Base-by-base conservation (phyloP, 2,888 invertebrate species). In the Campopleginae sp. region DNA sequence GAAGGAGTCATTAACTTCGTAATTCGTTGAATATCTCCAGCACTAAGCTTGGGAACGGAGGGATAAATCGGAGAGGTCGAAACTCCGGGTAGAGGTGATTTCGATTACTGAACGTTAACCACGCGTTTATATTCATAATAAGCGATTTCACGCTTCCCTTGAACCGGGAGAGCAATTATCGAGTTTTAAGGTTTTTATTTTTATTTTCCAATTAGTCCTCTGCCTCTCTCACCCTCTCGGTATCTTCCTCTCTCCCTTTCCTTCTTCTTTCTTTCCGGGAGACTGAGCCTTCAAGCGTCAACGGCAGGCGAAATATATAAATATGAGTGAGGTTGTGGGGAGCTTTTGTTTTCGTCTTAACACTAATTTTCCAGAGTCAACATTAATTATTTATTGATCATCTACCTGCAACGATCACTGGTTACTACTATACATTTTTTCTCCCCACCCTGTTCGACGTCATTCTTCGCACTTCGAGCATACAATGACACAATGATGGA, bases 101-200 rank as follows among this genome's bases (percentile, higher is more conserved):
- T 65, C 48, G 65, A 76, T 65, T 48, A 76, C 51, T 19, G 76
- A 48, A 54, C 19, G 23, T 68, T 58, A 27, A 10, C 48, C 31
- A 61, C 66, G 38, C 63, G 46, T 70, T 58, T 79, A 79, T 27
- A 58, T 70, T 79, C 58, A 46, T 44, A 79, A 71, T 71, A 51
- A 66, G 46, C 72, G 80, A 66, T 72, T 80, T 68, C 19, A 68
- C 31, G 58, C 66, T 68, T 58, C 72, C 27, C 31, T 14, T 51
- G 74, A 48, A 38, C 66, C 44, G 58, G 14, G 44, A 66, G 74
- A 74, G 74, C 80, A 74, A 68, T 80, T 80, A 80, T 80, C 74
- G 80, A 58, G 14, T 66, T 80, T 74, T 54, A 61, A 2, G 7
- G 12, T 68, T 68, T 77, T 77, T 66, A 23, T 23, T 58, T n/a